Base-by-base conservation (phyloP, 2,113 vertebrate species). In the Thomomys bottae region DNA sequence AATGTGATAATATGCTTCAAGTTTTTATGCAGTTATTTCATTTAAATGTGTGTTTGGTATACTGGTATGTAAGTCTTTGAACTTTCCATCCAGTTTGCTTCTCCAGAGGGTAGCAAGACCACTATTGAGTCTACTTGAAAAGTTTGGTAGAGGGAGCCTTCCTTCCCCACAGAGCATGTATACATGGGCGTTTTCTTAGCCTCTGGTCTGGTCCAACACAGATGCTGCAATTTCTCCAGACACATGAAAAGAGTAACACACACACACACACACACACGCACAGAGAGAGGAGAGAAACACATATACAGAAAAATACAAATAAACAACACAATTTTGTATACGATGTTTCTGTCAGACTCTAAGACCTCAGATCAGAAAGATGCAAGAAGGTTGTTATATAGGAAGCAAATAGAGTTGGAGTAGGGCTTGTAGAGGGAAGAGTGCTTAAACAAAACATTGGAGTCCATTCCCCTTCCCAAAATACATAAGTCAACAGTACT, bases 1-100 rank as follows among this genome's bases (percentile, higher is more conserved):
- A 97, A 96, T 81, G 30, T 93, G 97, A 97, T 97, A 97, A 98
- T 97, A 86, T 94, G 93, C 93, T 87, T 88, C n/a, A 30, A 86
- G 91, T 84, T 28, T 83, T 97, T 66, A 96, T 93, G 93, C 80
- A 94, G 96, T 97, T 97, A 92, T 96, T 97, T 96, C 93, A 97
- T 97, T 94, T 89, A 84, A 93, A 97, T 96, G 95, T 90, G 94
- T 81, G 21, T 94, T 96, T 84, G 88, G 70, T 92, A 79, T 4
- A 4, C 63, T 82, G 92, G 54, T 96, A 84, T 92, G 66, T 21
- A 93, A 93, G 8, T 42, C 72, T 84, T 63, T 71, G 79, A 92
- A 79, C 28, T 84, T 87, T 94, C 70, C 17, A 66, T 73, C 36
- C 8, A 81, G 45, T 87, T 87, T 82, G 42, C 82, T 93, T 95